phyloP scores from a whole-genome alignment of 2,888 invertebrate genomes.

The Eupithecia exiguata region DNA sequence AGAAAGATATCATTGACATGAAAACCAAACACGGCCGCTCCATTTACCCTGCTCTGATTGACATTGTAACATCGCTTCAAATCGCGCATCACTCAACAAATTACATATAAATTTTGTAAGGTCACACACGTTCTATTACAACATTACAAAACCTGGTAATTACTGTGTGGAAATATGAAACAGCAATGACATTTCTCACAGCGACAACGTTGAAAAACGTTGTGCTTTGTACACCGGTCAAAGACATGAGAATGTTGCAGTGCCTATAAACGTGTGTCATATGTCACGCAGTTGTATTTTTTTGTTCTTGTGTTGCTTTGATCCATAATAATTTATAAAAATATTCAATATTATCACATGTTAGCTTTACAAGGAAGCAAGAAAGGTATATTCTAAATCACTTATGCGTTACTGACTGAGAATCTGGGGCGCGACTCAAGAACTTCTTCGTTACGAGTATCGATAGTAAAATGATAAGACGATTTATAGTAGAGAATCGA shows the following conservation, averaged over 20 bases:
- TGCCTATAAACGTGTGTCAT: background rate
- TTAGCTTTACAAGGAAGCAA: background rate
- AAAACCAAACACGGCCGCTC: background rate
- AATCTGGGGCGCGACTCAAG: background rate
- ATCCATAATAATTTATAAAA: background rate
- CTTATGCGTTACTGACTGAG: background rate
- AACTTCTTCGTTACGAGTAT: background rate
- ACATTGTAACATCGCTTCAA: slow-evolving; percentile 2
- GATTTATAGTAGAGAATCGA: background rate
- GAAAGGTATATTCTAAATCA: background rate
- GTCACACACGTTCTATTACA: slow-evolving; percentile 47
- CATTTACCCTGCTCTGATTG: slow-evolving; percentile 15
- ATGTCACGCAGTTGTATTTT: background rate
- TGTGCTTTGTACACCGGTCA: slow-evolving; percentile 12
- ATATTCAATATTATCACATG: background rate
- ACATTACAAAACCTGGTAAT: slow-evolving; percentile 37
- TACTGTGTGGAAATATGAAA: slow-evolving; percentile 52
- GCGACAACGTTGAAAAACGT: slow-evolving; percentile 21
- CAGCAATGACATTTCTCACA: slow-evolving; percentile 51
- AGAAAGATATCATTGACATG: background rate
- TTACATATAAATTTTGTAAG: slow-evolving; percentile 11
- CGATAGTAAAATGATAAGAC: slow-evolving; percentile 1
- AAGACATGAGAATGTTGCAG: slow-evolving; percentile 19
- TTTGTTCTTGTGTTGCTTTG: background rate
- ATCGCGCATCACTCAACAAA: slow-evolving; percentile 13